Conservation (phyloP, 2,888 invertebrate species). For the Imbricaverruca yamaguchii region DNA sequence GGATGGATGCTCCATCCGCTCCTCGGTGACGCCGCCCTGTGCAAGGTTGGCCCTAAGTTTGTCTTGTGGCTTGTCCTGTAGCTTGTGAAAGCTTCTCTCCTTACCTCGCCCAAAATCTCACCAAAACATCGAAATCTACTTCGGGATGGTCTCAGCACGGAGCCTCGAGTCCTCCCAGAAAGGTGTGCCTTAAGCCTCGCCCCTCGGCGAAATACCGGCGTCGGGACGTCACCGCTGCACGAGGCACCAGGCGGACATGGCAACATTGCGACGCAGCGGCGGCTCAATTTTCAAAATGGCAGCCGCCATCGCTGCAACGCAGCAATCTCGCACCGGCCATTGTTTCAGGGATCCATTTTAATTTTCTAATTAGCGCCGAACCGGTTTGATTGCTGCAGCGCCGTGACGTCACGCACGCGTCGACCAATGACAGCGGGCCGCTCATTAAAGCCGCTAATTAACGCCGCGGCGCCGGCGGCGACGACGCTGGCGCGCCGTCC, state of each 20-base stretch:
- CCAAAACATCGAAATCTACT: not conserved
- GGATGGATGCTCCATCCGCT: no score
- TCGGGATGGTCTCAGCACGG: not conserved
- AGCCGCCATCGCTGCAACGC: not conserved
- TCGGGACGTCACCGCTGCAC: no score
- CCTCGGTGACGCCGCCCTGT: no score
- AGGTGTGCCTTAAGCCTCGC: no score
- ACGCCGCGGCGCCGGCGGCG: not conserved
- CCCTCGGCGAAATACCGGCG: no score
- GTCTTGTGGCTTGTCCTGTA: no score
- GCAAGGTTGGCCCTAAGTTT: no score
- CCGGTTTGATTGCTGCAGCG: conserved; percentile 19
- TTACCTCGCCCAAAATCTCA: no score
- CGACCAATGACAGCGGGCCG: not conserved
- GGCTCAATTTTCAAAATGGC: conserved; percentile 1
- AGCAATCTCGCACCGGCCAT: not conserved
- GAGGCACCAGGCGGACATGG: no score
- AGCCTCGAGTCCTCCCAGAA: no score
- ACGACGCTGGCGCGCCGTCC: not conserved
- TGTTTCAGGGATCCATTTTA: conserved; percentile 11
- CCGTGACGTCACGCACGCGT: not conserved
- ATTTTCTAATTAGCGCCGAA: not conserved
- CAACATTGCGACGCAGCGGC: no score
- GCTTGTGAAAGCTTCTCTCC: no score
- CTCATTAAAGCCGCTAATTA: conserved; percentile 20